These are phyloP conservation scores for Xylophagus ater DNA, from an alignment of 2,888 invertebrate genomes.

Conservation along the genomic window DNA sequence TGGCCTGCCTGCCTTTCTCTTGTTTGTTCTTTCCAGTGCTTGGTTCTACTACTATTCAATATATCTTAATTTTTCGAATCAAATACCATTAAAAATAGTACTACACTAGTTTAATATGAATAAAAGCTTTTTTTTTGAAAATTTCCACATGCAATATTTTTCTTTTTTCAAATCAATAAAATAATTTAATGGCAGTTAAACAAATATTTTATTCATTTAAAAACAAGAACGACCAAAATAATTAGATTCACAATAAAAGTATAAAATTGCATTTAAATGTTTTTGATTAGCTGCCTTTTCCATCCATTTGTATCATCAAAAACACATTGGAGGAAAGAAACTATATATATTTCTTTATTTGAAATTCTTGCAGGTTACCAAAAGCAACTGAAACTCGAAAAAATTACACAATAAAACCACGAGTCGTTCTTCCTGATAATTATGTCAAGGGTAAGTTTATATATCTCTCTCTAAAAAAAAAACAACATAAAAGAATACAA, in stretches of 20 bases:
- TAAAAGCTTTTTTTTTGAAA: no score
- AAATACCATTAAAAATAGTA: no score
- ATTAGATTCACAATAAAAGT: neutral
- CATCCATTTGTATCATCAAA: constrained; percentile 1
- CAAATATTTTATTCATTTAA: neutral
- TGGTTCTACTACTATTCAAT: no score
- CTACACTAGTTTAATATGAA: no score
- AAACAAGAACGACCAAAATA: constrained; percentile 1
- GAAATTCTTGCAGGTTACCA: constrained; percentile 27
- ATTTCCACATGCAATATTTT: no score
- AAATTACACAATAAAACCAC: constrained; percentile 53
- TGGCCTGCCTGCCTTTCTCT: no score
- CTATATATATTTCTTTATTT: constrained; percentile 19
- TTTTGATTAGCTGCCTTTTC: neutral
- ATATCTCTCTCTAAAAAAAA: no score
- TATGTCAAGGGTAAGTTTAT: constrained; percentile 66
- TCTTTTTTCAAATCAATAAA: no score
- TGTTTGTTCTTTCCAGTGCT: no score
- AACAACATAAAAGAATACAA: no score
- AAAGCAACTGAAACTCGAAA: constrained; percentile 41
- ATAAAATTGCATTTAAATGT: constrained; percentile 3
- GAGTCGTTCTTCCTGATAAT: constrained; percentile 58
- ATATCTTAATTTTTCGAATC: no score
- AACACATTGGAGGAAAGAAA: constrained; percentile 2
- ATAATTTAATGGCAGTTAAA: neutral